phyloP scores from a whole-genome alignment of 2,113 vertebrate species.

The Cynoglossus semilaevis region DNA sequence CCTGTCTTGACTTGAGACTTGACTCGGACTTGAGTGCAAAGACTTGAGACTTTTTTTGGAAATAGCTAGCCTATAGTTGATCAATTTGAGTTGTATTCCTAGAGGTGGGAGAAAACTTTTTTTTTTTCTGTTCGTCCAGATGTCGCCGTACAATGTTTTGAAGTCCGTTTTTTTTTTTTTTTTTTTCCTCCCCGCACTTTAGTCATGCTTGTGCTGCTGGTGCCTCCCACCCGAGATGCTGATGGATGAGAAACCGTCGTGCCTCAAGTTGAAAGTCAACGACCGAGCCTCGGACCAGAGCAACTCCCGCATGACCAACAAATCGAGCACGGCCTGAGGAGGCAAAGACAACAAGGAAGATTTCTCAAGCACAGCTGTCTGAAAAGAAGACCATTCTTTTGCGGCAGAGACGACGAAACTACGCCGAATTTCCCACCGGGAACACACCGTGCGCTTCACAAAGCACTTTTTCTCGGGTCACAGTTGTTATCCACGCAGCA shows the following conservation, averaged over 20 bases:
- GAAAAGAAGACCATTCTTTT: not conserved
- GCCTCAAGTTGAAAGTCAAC: slow-evolving; percentile 90
- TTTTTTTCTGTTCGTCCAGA: not conserved
- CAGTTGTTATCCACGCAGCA: too few relatives aligned
- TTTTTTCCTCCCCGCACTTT: too few relatives aligned
- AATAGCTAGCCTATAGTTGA: too few relatives aligned
- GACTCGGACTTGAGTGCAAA: too few relatives aligned
- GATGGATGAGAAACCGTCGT: slow-evolving; percentile 91
- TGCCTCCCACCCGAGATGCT: slow-evolving; percentile 88
- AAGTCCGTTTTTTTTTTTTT: slow-evolving; percentile 1
- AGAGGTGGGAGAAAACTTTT: too few relatives aligned
- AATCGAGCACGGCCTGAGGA: slow-evolving; percentile 85
- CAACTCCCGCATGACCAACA: slow-evolving; percentile 90
- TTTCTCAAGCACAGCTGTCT: not conserved
- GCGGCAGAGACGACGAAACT: too few relatives aligned
- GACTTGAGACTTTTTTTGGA: too few relatives aligned
- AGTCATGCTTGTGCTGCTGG: slow-evolving; percentile 97
- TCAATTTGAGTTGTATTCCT: too few relatives aligned
- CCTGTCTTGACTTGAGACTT: too few relatives aligned
- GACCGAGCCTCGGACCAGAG: slow-evolving; percentile 87
- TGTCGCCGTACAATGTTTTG: not conserved
- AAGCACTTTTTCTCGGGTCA: too few relatives aligned
- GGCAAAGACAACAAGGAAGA: not conserved
- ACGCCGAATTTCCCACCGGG: too few relatives aligned
- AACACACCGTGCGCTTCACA: too few relatives aligned